Conservation (phyloP, 2,888 invertebrate genomes). For the Oxyteleia sp. region DNA sequence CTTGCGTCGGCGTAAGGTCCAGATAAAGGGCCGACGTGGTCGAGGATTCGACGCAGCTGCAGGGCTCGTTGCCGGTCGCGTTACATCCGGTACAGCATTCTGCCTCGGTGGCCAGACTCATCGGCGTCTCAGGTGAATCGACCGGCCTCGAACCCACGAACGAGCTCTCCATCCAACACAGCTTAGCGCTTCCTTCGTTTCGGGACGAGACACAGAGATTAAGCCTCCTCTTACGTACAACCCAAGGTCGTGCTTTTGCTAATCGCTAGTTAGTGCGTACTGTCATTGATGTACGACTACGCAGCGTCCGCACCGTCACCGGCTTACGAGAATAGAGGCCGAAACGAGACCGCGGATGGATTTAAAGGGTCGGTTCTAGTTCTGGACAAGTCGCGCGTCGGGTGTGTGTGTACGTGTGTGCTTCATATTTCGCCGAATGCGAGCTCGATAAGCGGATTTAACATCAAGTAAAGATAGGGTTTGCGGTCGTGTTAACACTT, state of each 20-base stretch:
- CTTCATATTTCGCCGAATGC: too few relatives aligned
- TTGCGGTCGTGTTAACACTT: too few relatives aligned
- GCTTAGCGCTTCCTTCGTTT: constrained; percentile 90
- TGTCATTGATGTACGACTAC: too few relatives aligned
- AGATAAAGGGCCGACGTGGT: constrained; percentile 70
- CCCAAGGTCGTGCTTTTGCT: constrained; percentile 31
- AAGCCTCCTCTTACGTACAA: constrained; percentile 41
- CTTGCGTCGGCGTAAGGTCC: constrained; percentile 82
- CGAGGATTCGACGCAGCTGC: constrained; percentile 72
- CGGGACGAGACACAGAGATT: constrained; percentile 62
- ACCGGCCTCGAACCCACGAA: constrained; percentile 95
- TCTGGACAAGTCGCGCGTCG: too few relatives aligned
- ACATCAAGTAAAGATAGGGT: too few relatives aligned
- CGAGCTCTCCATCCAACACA: constrained; percentile 97
- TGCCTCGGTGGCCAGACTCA: constrained; percentile 87
- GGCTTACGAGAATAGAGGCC: too few relatives aligned
- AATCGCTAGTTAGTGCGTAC: constrained; percentile 33
- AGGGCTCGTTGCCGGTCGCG: constrained; percentile 80
- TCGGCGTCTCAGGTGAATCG: constrained; percentile 95
- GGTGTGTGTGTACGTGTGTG: too few relatives aligned
- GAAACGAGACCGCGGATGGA: too few relatives aligned
- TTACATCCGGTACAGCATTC: constrained; percentile 85
- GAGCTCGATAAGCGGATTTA: too few relatives aligned
- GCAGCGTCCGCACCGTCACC: too few relatives aligned
- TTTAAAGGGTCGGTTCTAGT: too few relatives aligned